A percentile compares a stretch with the other conserved stretches of the same genome.
Conservation (phyloP, 2,113 vertebrate species). For the human region GRCh38 chrX:106774001-106774500, state of each 20-base stretch:
- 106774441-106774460: not conserved
- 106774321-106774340: not conserved
- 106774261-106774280: not conserved
- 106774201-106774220: not conserved
- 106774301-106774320: slow-evolving; percentile 15
- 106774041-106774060: not conserved
- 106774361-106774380: not conserved
- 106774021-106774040: slow-evolving; percentile 30
- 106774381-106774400: not conserved
- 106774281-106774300: not conserved
- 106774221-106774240: not conserved
- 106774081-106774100: not conserved
- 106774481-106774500: not conserved
- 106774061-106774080: slow-evolving; percentile 41
- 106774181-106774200: not conserved
- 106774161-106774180: slow-evolving; percentile 11
- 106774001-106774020: not conserved
- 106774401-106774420: not conserved
- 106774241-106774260: not conserved
- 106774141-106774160: not conserved
- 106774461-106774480: not conserved
- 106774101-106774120: not conserved
- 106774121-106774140: not conserved
- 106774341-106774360: not conserved
- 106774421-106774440: not conserved